Evolutionary conservation across 2,888 invertebrate species (phyloP), one percentile per base, ranked within the genome.

Genomic region (Cataglyphis livida): DNA sequence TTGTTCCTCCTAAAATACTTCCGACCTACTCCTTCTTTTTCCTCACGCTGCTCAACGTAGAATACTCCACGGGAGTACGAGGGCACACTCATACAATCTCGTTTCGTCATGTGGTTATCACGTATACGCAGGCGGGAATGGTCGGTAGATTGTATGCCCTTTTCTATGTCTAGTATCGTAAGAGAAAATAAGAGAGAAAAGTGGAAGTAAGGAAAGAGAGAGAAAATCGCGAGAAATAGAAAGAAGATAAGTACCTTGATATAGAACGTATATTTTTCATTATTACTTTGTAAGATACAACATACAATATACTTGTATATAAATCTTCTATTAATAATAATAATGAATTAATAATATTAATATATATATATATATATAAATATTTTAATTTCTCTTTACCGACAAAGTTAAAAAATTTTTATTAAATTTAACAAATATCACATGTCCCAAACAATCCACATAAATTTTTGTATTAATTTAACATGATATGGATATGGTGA

Each of bases 161-260:
- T 65, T 75, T 41, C 25, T 6, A 28, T 41, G 54, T 38, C 57
- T 44, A 51, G 76, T 85, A 51, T 81, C 48, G 51, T 62, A 84
- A 64, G 32, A 59, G 74, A 71, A 48, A 75, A 79, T 57, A 32
- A 21, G 71, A 59, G 70, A 12, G 44, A 64, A 35, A 25, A 51
- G 9, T 64, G 71, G 35, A 61, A 68, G 57, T 51, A 54, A 66
- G 21, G 64, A 25, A 18, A 82, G 70, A 57, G 66, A 66, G 62
- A 61, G 35, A 54, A 59, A 18, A n/a, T 2, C 66, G 64, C 32
- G 12, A 61, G 62, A 41, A 59, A 51, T 15, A 41, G 57, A 44
- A 25, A 68, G 68, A 73, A 6, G 61, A 70, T 41, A 65, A 64
- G 32, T 35, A 59, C 35, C 41, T 9, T 21, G 25, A 32, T n/a